phyloP scores from a whole-genome alignment of 2,888 invertebrate genomes.

The Unio delphinus region DNA sequence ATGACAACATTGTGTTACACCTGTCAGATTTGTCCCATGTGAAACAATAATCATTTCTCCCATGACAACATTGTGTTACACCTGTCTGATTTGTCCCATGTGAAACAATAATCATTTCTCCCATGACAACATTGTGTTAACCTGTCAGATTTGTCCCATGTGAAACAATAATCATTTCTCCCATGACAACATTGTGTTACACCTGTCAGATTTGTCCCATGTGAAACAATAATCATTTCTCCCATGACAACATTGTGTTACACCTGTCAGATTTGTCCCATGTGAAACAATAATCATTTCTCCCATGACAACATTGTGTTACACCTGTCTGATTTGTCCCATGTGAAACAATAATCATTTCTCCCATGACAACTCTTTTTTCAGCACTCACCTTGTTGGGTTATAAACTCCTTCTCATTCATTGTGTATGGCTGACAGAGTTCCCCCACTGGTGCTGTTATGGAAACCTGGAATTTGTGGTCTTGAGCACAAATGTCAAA shows the following conservation, averaged over 20 bases:
- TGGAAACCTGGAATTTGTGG: conserved; percentile 60
- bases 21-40: not conserved
- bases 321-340: too few relatives aligned
- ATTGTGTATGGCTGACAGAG: conserved; percentile 86
- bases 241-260: too few relatives aligned
- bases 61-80: too few relatives aligned
- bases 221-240: not conserved
- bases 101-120: not conserved
- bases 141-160: not conserved
- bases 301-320: too few relatives aligned
- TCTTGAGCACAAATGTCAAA: conserved; percentile 79
- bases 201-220: not conserved
- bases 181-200: too few relatives aligned
- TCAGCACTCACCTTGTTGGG: conserved; percentile 61
- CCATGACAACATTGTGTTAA: not conserved
- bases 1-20: too few relatives aligned
- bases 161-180: not conserved
- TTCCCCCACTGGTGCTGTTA: conserved; percentile 91
- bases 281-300: not conserved
- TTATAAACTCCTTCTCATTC: conserved; percentile 79
- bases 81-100: not conserved
- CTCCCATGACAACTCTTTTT: not conserved
- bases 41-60: not conserved
- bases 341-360: not conserved
- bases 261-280: not conserved